Percentiles rank a stretch among this genome's conserved stretches.
These are phyloP conservation scores for Crocallis elinguaria DNA, from an alignment of 2,888 invertebrate genomes.

Conservation along the genomic window DNA sequence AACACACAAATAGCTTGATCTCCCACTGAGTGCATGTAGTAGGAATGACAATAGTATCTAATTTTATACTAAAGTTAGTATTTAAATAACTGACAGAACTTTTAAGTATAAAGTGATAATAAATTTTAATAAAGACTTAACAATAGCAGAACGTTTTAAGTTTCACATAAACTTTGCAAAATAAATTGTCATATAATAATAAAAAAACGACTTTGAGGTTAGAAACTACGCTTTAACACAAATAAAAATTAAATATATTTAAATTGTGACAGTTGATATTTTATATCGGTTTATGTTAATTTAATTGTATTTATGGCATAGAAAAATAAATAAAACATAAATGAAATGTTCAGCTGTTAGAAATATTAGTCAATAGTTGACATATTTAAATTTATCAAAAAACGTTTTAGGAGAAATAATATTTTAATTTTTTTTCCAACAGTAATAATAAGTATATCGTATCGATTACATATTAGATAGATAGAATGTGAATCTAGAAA, in stretches of 20 bases:
- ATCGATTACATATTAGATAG: no score
- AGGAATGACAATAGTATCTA: not conserved
- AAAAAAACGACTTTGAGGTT: no score
- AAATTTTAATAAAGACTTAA: not conserved
- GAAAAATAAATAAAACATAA: not conserved
- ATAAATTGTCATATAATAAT: not conserved
- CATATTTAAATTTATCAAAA: no score
- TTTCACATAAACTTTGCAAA: not conserved
- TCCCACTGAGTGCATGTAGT: not conserved
- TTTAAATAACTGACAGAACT: not conserved
- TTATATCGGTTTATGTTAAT: not conserved
- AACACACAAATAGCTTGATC: conserved; percentile 5
- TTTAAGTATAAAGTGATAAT: not conserved
- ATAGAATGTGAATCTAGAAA: no score
- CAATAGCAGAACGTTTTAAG: no score
- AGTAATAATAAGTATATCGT: no score
- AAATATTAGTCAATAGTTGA: no score
- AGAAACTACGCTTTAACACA: no score
- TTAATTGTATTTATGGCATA: not conserved
- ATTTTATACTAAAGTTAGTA: not conserved
- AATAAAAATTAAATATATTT: no score
- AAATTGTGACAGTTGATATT: not conserved
- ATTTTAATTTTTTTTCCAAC: no score
- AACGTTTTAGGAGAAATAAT: no score
- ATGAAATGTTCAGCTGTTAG: no score